Conservation (phyloP, 2,888 invertebrate genomes). For the Drosophila meridiana region DNA sequence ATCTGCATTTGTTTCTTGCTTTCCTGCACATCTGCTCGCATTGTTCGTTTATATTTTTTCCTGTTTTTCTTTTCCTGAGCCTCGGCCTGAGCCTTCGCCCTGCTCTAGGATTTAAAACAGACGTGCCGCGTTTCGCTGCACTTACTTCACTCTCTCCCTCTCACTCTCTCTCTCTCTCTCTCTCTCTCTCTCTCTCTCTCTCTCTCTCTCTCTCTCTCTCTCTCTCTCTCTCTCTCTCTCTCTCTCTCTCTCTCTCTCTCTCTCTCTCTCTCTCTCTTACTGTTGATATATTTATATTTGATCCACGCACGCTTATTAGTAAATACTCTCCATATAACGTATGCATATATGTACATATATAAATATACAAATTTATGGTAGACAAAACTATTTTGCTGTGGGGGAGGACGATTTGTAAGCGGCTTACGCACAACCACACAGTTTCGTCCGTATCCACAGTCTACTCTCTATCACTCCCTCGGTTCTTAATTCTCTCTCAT, state of each 20-base stretch:
- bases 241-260: not conserved
- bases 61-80: constrained; percentile 31
- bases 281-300: constrained; percentile 22
- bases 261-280: not conserved
- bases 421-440: constrained; percentile 51
- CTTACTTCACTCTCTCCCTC: constrained; percentile 26
- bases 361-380: constrained; percentile 22
- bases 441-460: not conserved
- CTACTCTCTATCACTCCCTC: not conserved
- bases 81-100: constrained; percentile 23
- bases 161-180: not conserved
- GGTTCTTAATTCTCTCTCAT: not conserved
- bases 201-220: not conserved
- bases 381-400: constrained; percentile 39
- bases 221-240: not conserved
- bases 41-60: constrained; percentile 56
- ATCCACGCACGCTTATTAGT: constrained; percentile 18
- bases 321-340: constrained; percentile 19
- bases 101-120: constrained; percentile 57
- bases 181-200: not conserved
- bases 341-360: constrained; percentile 8
- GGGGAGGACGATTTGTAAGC: constrained; percentile 54
- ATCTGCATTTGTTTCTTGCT: constrained; percentile 69
- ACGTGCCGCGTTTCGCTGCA: constrained; percentile 55
- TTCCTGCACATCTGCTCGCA: constrained; percentile 75